Conservation (phyloP, 2,113 vertebrate species). For the Channa maculata region DNA sequence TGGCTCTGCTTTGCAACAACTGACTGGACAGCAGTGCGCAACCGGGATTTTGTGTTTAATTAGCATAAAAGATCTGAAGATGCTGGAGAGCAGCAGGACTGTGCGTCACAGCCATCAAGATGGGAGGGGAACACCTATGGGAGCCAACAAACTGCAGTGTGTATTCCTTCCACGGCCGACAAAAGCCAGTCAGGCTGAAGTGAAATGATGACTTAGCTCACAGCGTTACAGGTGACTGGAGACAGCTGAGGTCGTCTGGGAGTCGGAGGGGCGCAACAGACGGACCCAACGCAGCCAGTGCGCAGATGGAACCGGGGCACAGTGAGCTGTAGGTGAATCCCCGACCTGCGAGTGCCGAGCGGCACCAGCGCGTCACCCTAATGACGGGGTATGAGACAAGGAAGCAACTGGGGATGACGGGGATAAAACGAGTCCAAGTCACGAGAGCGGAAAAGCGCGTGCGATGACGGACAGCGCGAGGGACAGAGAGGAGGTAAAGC, state of each 20-base stretch:
- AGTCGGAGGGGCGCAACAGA: constrained; percentile 35
- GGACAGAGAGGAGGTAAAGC: constrained; percentile 71
- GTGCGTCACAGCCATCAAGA: constrained; percentile 86
- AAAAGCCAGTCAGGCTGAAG: constrained; percentile 63
- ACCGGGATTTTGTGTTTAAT: constrained; percentile 79
- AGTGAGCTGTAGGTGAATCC: constrained; percentile 58
- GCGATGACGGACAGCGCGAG: constrained; percentile 73
- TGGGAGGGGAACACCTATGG: constrained; percentile 64
- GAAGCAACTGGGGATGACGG: constrained; percentile 73
- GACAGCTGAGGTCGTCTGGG: constrained; percentile 40
- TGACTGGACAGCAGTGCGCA: constrained; percentile 62
- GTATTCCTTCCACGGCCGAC: constrained; percentile 67
- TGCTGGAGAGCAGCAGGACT: constrained; percentile 79
- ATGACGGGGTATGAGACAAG: constrained; percentile 75
- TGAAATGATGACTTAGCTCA: constrained; percentile 69
- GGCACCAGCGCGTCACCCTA: constrained; percentile 67
- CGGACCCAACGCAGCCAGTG: constrained; percentile 32
- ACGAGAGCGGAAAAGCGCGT: constrained; percentile 66
- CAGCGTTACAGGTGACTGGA: constrained; percentile 75
- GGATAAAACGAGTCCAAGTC: constrained; percentile 70
- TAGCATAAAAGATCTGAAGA: constrained; percentile 79
- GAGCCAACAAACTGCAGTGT: constrained; percentile 81
- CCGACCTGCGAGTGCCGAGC: constrained; percentile 48
- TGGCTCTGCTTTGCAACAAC: constrained; percentile 23
- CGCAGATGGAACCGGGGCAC: constrained; percentile 34